Evolutionary conservation across 2,888 invertebrate genomes (phyloP).

Genomic region (Lacanobia oleracea): DNA sequence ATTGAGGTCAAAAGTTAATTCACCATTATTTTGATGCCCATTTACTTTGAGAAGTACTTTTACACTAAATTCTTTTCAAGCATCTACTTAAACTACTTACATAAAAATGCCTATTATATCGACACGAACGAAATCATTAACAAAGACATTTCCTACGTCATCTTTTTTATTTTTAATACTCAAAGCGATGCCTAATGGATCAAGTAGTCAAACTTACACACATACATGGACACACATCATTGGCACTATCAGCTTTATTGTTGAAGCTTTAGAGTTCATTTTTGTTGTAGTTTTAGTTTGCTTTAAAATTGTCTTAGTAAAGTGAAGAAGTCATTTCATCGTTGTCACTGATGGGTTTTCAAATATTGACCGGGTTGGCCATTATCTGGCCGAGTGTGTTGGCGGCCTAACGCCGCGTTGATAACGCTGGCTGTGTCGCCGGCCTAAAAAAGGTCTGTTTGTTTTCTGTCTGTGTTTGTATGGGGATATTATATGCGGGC

Average conservation of each 20-base stretch:
- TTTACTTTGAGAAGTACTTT: conserved; percentile 48
- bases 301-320: conserved; percentile 76
- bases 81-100: conserved; percentile 64
- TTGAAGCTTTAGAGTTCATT: conserved; percentile 58
- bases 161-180: conserved; percentile 81
- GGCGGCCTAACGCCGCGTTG: conserved; percentile 77
- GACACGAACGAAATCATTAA: conserved; percentile 73
- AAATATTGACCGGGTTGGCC: conserved; percentile 87
- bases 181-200: conserved; percentile 81
- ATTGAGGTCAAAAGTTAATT: conserved; percentile 60
- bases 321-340: conserved; percentile 86
- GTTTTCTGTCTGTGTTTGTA: conserved; percentile 83
- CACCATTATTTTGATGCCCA: conserved; percentile 46
- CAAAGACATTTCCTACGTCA: conserved; percentile 72
- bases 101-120: conserved; percentile 68
- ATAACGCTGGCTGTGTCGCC: conserved; percentile 82
- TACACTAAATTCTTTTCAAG: conserved; percentile 33
- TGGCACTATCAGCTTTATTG: conserved; percentile 64
- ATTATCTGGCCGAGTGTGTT: conserved; percentile 85
- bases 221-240: conserved; percentile 30
- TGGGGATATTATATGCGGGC: conserved; percentile 77
- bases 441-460: conserved; percentile 81
- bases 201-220: conserved; percentile 73
- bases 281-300: conserved; percentile 44
- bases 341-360: conserved; percentile 87